A percentile compares a stretch with the other conserved stretches of the same genome.
Evolutionary conservation across 2,113 vertebrate species (phyloP).

Genomic region (Egretta garzetta): DNA sequence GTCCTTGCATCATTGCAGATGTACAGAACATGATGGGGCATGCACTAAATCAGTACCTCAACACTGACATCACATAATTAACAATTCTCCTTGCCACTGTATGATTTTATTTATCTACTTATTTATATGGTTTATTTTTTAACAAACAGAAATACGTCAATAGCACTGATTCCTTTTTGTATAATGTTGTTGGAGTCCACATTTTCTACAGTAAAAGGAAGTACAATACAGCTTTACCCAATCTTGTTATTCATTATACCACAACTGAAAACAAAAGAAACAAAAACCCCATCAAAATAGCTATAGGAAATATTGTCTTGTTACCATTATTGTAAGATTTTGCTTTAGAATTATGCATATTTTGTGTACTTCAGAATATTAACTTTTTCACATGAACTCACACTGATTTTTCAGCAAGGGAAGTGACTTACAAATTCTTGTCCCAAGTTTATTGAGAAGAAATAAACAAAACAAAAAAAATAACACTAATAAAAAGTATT

Average conservation of each 20-base stretch:
- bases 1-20: neutral
- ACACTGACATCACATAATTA: neutral
- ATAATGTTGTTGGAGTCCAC: neutral
- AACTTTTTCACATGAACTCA: neutral
- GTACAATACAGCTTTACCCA: neutral
- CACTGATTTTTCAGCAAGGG: neutral
- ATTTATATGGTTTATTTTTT: neutral
- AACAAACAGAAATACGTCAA: neutral
- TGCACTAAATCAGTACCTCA: neutral
- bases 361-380: neutral
- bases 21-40: neutral
- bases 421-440: neutral
- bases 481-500: neutral
- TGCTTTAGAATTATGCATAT: neutral
- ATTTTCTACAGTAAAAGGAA: neutral
- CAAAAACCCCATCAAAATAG: rapidly evolving
- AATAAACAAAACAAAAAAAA: neutral
- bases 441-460: neutral
- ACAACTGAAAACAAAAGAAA: neutral
- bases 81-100: neutral
- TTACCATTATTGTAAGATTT: neutral
- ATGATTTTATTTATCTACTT: neutral
- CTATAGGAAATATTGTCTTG: neutral
- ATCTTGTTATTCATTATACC: neutral
- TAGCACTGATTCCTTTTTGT: neutral